phyloP scores from a whole-genome alignment of 1,140 invertebrate species.

The Cydia amplana region DNA sequence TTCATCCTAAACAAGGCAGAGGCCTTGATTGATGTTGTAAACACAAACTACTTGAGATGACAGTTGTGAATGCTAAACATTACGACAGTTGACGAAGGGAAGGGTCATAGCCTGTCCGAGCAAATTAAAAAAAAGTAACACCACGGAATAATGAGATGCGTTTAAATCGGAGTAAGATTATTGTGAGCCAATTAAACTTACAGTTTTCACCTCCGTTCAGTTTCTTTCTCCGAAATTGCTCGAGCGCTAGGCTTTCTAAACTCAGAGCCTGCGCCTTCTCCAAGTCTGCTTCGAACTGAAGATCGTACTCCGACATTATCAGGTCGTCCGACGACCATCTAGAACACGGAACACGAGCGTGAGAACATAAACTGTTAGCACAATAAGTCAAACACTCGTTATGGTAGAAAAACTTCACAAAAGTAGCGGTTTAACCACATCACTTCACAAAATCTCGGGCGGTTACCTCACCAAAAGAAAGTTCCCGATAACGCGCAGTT shows the following conservation, averaged over 20 bases:
- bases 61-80: conserved; percentile 12
- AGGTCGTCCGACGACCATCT: conserved; percentile 50
- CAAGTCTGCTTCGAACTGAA: conserved; percentile 90
- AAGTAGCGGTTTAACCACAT: conserved; percentile 45
- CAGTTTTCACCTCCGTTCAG: conserved; percentile 70
- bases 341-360: conserved; percentile 57
- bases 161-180: neutral
- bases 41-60: conserved; percentile 23
- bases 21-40: conserved; percentile 26
- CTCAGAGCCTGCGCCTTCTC: conserved; percentile 92
- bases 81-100: neutral
- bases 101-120: neutral
- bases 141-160: neutral
- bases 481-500: conserved; percentile 50
- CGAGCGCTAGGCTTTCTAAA: conserved; percentile 90
- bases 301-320: conserved; percentile 85
- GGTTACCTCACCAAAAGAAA: conserved; percentile 53
- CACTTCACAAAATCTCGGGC: conserved; percentile 37
- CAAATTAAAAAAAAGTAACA: neutral
- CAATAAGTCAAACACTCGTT: conserved; percentile 49
- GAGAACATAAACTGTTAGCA: conserved; percentile 51
- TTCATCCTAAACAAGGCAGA: neutral
- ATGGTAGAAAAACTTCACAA: conserved; percentile 50
- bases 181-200: neutral
- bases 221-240: conserved; percentile 87